phyloP scores from a whole-genome alignment of 2,888 invertebrate species.

The Drosophila crucigera region DNA sequence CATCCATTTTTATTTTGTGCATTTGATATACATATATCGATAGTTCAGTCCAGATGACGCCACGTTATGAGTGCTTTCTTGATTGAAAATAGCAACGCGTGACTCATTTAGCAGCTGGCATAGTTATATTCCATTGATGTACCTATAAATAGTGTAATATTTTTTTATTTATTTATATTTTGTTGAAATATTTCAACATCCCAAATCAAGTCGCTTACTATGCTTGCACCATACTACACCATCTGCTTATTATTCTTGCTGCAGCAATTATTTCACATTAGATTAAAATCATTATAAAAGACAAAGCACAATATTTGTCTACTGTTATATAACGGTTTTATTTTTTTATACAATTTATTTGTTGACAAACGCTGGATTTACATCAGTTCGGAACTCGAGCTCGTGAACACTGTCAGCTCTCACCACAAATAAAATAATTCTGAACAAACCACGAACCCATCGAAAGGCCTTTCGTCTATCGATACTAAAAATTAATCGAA shows the following conservation, averaged over 20 bases:
- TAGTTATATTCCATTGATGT: no score
- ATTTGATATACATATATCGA: not conserved
- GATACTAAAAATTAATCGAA: not conserved
- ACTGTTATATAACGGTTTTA: no score
- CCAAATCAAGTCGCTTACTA: not conserved
- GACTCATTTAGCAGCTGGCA: not conserved
- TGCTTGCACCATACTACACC: not conserved
- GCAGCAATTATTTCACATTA: not conserved
- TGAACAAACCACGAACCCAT: not conserved
- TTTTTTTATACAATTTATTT: no score
- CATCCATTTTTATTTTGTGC: slow-evolving; percentile 31
- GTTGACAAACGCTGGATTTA: not conserved
- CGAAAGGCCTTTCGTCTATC: not conserved
- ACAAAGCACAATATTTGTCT: not conserved
- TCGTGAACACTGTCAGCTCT: no score
- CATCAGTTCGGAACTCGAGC: not conserved
- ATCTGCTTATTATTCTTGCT: not conserved
- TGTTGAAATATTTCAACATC: not conserved
- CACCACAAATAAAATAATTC: not conserved
- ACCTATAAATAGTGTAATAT: not conserved
- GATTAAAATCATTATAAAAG: not conserved
- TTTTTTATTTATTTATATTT: not conserved
- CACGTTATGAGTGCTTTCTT: not conserved
- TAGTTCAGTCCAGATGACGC: not conserved
- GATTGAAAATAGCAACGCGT: not conserved